A percentile compares a stretch with the other conserved stretches of the same genome.
phyloP scores from a whole-genome alignment of 2,797 vertebrate species.

The Sarcophilus harrisii region DNA sequence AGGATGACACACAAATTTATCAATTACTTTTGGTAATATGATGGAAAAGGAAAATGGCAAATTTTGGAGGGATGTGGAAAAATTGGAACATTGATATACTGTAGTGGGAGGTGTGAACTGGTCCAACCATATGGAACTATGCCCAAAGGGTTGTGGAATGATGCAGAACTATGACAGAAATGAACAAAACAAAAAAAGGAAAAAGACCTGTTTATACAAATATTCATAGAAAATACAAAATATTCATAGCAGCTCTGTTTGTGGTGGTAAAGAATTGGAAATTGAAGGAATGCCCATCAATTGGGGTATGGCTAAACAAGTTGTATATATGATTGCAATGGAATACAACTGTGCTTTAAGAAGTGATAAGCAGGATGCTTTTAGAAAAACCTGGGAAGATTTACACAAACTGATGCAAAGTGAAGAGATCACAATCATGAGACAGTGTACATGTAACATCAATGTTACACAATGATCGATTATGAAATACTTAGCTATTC shows the following conservation, averaged over 20 bases:
- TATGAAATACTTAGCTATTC: not conserved
- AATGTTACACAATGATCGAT: not conserved
- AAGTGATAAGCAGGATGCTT: not conserved
- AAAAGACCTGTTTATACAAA: not conserved
- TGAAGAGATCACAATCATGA: no score
- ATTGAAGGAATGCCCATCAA: not conserved
- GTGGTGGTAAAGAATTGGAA: not conserved
- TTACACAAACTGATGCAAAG: no score
- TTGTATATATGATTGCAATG: not conserved
- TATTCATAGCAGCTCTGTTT: not conserved
- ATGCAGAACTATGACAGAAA: not conserved
- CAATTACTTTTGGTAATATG: not conserved
- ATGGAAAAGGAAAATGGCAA: not conserved
- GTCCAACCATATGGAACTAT: not conserved
- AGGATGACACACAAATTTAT: not conserved
- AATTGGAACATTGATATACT: not conserved
- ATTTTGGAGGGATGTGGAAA: not conserved
- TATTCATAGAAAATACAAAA: not conserved
- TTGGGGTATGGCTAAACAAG: not conserved
- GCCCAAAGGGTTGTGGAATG: not conserved
- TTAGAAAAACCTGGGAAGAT: no score
- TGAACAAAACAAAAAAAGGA: not conserved
- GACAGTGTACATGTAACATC: not conserved
- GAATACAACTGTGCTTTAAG: not conserved
- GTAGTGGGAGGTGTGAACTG: not conserved